Conservation (phyloP, 2,797 vertebrate species). For the Sebastes steindachneri region DNA sequence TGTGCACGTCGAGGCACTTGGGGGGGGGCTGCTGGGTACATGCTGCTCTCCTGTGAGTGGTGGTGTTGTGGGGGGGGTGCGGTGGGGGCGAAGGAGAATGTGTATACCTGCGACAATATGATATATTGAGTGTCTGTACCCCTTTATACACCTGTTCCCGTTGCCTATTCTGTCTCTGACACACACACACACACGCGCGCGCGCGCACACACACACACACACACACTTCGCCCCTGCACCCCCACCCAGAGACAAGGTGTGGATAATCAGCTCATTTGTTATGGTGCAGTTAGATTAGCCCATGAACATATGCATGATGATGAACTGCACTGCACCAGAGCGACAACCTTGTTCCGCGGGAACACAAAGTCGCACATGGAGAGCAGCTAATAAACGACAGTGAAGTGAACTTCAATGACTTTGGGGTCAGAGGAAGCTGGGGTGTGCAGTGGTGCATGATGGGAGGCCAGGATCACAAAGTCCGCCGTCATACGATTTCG, state of each 20-base stretch:
- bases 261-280: conserved; percentile 81
- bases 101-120: conserved; percentile 60
- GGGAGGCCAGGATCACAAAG: not conserved
- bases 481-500: too few species aligned
- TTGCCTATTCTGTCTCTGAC: conserved; percentile 54
- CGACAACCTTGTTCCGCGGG: conserved; percentile 62
- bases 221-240: not conserved
- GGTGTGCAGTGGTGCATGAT: not conserved
- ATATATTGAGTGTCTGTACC: conserved; percentile 68
- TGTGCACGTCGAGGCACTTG: conserved; percentile 3
- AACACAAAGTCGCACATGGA: conserved; percentile 43
- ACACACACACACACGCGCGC: conserved; percentile 10
- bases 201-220: conserved; percentile 1
- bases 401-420: conserved; percentile 55
- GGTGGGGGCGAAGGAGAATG: conserved; percentile 30
- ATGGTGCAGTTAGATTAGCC: conserved; percentile 65
- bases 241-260: conserved; percentile 58
- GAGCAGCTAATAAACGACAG: conserved; percentile 31
- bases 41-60: conserved; percentile 44
- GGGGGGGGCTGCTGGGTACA: conserved; percentile 30
- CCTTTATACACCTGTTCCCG: conserved; percentile 64
- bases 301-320: conserved; percentile 73
- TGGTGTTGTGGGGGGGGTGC: conserved; percentile 6
- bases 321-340: conserved; percentile 56
- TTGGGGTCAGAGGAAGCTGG: conserved; percentile 44